Conservation (phyloP, 53 echinoderm and acorn worm species). For the Crossaster papposus region DNA sequence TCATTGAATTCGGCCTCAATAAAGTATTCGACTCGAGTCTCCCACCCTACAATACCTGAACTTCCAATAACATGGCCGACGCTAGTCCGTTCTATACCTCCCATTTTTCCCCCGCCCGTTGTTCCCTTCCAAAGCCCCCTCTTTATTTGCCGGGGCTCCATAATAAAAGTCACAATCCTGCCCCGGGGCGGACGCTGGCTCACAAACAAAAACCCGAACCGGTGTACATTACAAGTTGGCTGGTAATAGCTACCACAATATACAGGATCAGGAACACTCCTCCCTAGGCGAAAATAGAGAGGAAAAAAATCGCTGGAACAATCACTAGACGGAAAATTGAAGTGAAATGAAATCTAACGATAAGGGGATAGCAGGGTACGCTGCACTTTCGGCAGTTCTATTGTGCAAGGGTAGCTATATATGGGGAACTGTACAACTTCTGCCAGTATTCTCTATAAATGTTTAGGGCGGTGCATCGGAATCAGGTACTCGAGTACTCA, state of each 20-base stretch:
- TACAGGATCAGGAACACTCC: background rate
- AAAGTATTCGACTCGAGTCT: background rate
- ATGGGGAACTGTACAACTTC: background rate
- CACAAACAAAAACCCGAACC: constrained; percentile 32
- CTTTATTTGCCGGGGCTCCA: constrained; percentile 10
- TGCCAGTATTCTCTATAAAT: background rate
- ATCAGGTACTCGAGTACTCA: no score
- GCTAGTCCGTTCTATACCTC: constrained; percentile 36
- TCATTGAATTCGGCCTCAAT: constrained; percentile 4
- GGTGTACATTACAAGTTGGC: constrained; percentile 38
- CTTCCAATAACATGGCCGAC: constrained; percentile 5
- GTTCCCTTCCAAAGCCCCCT: constrained; percentile 10
- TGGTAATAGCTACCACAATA: background rate
- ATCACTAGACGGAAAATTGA: background rate
- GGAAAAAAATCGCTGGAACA: background rate
- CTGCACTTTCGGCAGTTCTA: constrained; percentile 23
- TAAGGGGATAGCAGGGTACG: constrained; percentile 19
- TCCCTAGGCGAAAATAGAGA: background rate
- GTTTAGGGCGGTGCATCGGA: background rate
- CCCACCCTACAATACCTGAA: constrained; percentile 43
- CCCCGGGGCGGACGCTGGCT: background rate
- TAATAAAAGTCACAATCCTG: constrained; percentile 63
- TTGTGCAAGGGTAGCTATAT: background rate
- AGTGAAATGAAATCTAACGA: background rate
- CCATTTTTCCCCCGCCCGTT: constrained; percentile 39